Evolutionary conservation across 2,797 vertebrate species (phyloP).

Genomic region (Sciaenops ocellatus): DNA sequence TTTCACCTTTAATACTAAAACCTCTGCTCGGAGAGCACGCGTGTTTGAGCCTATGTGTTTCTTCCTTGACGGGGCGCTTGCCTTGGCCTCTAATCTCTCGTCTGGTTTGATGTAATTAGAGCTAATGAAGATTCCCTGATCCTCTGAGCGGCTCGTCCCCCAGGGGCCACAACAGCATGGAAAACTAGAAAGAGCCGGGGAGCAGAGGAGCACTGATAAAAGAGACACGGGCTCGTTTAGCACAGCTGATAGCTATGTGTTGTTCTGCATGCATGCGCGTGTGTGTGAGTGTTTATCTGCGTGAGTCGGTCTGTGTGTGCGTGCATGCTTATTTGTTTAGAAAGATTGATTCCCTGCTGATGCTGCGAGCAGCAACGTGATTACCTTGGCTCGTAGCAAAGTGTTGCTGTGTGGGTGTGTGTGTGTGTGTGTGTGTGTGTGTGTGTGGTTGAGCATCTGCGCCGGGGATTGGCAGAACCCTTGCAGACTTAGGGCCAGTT

Average conservation of each 20-base stretch:
- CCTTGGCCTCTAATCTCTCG: constrained; percentile 82
- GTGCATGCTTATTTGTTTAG: constrained; percentile 81
- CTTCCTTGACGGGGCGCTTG: constrained; percentile 74
- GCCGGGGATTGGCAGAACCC: constrained; percentile 72
- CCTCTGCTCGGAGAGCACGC: constrained; percentile 60
- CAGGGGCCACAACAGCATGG: constrained; percentile 72
- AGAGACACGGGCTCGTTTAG: constrained; percentile 80
- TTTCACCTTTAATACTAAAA: constrained; percentile 73
- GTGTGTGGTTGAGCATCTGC: constrained; percentile 64
- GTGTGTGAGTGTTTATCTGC: constrained; percentile 32
- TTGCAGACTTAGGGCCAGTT: constrained; percentile 76
- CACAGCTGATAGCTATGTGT: constrained; percentile 77
- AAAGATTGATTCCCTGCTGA: constrained; percentile 84
- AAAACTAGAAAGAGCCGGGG: constrained; percentile 76
- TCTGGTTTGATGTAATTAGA: constrained; percentile 87
- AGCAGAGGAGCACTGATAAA: constrained; percentile 78
- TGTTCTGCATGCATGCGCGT: constrained; percentile 46
- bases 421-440: constrained; percentile 33
- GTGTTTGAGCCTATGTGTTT: constrained; percentile 48
- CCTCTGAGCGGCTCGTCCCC: constrained; percentile 77
- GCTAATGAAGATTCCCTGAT: constrained; percentile 87
- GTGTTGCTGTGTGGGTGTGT: constrained; percentile 54
- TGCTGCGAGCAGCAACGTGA: constrained; percentile 79
- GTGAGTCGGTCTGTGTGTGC: constrained; percentile 33
- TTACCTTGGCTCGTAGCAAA: constrained; percentile 78